Evolutionary conservation across 1,140 invertebrate species (phyloP), one percentile per base, ranked within the genome.

Genomic region (Branchinecta lindahli): DNA sequence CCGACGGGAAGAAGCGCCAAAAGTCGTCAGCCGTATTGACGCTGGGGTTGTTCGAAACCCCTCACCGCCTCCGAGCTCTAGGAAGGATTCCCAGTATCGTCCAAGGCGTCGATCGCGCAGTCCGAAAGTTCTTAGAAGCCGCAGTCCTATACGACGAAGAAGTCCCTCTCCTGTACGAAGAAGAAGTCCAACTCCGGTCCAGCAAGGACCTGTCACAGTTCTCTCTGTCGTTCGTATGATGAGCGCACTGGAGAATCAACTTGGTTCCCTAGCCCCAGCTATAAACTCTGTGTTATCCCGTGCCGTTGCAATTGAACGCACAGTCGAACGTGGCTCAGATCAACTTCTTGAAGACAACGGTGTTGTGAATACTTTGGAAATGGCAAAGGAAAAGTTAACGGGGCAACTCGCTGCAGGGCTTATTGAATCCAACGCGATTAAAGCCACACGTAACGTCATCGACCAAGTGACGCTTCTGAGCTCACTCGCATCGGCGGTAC

Each of bases 311-410:
- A 83, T 90, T 78, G 89, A 92, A 74, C 90, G 88, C 77, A 81
- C 82, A n/a, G 78, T 79, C 20, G 76, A 81, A 72, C 81, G 88
- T 77, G 68, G 68, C 44, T 87, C 87, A 6, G 87, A 88, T 0
- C 88, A 89, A 69, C 73, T 91, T 4, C 75, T 91, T 0, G 81
- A 84, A 45, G 85, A 87, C 72, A 85, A 88, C 44, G 82, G 85
- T 46, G 85, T 87, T 68, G 84, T 84, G 74, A 86, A 89, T 0
- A 79, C 91, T 65, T 84, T 92, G 68, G 90, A 91, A 79, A 90
- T 88, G 0, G 85, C 87, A 0, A 91, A 91, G 76, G 89, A 92
- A 75, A 91, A 91, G 77, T 78, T 92, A 12, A 90, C 89, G 78
- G 90, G 89, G 47, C 87, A 89, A 69, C 77, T 89, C 46, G 84